These are phyloP conservation scores for Neoniphon sammara DNA, from an alignment of 2,797 vertebrate species.

Conservation along the genomic window DNA sequence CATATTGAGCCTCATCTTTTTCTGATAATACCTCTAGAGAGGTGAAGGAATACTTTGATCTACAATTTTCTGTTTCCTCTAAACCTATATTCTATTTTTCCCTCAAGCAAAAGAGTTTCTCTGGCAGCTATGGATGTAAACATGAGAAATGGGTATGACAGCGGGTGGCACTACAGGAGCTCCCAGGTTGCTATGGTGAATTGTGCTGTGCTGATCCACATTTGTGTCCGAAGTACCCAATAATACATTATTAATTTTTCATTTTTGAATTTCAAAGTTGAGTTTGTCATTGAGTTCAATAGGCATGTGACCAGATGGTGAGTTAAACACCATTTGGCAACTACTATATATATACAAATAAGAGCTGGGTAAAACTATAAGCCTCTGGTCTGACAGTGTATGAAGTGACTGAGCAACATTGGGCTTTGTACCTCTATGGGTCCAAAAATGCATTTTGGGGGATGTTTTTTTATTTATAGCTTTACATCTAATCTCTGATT, in stretches of 20 bases:
- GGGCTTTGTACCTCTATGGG: too few species aligned
- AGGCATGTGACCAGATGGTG: too few species aligned
- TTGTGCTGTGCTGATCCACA: not conserved
- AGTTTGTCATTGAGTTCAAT: too few species aligned
- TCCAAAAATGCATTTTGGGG: too few species aligned
- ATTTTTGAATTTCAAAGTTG: not conserved
- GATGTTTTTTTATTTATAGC: too few species aligned
- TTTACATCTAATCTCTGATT: too few species aligned
- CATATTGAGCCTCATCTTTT: constrained; percentile 12
- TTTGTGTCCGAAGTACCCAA: not conserved
- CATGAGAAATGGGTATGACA: not conserved
- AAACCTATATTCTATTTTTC: not conserved
- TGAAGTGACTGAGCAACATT: too few species aligned
- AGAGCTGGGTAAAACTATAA: too few species aligned
- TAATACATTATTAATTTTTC: not conserved
- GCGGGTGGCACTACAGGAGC: not conserved
- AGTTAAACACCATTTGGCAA: too few species aligned
- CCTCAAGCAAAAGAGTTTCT: not conserved
- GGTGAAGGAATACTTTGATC: not conserved
- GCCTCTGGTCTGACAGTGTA: too few species aligned
- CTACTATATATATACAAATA: too few species aligned
- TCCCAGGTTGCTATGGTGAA: not conserved
- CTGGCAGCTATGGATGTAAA: not conserved
- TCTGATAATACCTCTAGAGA: constrained; percentile 14
- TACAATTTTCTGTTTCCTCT: not conserved